phyloP scores from a whole-genome alignment of 37 sponge, comb jelly and placozoan species.

The Dysidea cf. avara region DNA sequence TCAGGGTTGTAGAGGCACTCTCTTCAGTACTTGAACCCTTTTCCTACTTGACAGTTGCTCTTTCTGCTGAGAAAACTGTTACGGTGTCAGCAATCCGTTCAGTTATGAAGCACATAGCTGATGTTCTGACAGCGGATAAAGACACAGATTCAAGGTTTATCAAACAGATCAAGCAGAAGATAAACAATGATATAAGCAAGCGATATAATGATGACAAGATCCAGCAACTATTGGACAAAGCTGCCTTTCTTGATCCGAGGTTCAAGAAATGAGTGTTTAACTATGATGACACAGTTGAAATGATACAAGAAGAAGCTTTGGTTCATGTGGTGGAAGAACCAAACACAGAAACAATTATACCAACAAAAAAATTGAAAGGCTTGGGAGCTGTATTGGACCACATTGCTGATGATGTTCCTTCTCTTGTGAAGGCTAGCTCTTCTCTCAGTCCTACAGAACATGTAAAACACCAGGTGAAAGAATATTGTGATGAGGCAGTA shows the following conservation, averaged over 20 bases:
- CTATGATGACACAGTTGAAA: no score
- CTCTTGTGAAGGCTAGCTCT: neutral
- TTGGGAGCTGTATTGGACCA: neutral
- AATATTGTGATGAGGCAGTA: no score
- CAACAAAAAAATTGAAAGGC: neutral
- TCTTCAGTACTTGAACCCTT: conserved; percentile 23
- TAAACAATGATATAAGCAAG: conserved; percentile 1
- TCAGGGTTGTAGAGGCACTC: conserved; percentile 22
- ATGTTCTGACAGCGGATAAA: neutral
- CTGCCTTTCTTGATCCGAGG: conserved; percentile 33
- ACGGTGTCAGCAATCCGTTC: conserved; percentile 25
- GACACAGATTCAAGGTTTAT: conserved; percentile 3
- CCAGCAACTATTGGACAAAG: no score
- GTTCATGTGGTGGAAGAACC: neutral
- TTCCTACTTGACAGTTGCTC: conserved; percentile 32
- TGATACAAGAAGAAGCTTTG: conserved; percentile 19
- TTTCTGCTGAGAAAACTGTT: conserved; percentile 39
- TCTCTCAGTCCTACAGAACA: no score
- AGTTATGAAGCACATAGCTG: conserved; percentile 17
- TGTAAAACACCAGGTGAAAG: no score
- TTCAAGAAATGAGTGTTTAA: conserved; percentile 32
- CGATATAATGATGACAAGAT: neutral
- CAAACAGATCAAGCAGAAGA: conserved; percentile 11
- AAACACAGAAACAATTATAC: conserved; percentile 6
- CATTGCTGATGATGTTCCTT: no score